Conservation (phyloP, 1,140 invertebrate species). For the Muscidifurax raptorellus region DNA sequence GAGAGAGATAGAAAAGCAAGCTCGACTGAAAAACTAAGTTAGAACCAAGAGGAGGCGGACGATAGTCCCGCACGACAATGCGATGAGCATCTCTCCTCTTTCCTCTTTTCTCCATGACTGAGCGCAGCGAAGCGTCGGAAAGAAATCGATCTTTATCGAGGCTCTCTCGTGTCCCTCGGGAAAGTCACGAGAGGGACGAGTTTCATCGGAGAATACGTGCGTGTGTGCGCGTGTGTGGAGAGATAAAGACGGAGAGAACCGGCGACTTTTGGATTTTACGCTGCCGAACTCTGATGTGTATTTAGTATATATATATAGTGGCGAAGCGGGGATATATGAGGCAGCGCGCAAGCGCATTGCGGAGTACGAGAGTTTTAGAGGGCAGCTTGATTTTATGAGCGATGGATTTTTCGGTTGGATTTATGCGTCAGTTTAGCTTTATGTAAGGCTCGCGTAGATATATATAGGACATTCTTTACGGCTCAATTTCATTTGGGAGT, state of each 20-base stretch:
- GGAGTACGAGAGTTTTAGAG: background rate
- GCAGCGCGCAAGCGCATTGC: too few species aligned
- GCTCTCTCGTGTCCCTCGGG: conserved; percentile 50
- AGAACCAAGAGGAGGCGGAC: background rate
- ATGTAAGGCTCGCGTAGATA: background rate
- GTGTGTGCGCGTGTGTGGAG: background rate
- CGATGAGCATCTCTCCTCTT: background rate
- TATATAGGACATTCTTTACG: background rate
- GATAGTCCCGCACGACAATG: conserved; percentile 4
- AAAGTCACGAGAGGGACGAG: background rate
- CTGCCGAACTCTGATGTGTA: background rate
- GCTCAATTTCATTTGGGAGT: background rate
- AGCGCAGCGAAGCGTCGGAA: conserved; percentile 43
- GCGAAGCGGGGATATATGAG: background rate
- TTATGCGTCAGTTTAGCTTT: background rate
- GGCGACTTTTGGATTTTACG: conserved; percentile 19
- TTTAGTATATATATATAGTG: background rate
- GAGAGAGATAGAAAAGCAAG: background rate
- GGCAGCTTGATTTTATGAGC: background rate
- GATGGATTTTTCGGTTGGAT: background rate
- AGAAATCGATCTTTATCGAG: conserved; percentile 69
- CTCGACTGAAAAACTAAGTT: background rate
- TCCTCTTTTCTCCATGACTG: conserved; percentile 26
- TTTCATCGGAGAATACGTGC: conserved; percentile 37
- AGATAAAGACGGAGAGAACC: background rate